phyloP scores from a whole-genome alignment of 2,888 invertebrate genomes.

The Cyrtodaria siliqua region DNA sequence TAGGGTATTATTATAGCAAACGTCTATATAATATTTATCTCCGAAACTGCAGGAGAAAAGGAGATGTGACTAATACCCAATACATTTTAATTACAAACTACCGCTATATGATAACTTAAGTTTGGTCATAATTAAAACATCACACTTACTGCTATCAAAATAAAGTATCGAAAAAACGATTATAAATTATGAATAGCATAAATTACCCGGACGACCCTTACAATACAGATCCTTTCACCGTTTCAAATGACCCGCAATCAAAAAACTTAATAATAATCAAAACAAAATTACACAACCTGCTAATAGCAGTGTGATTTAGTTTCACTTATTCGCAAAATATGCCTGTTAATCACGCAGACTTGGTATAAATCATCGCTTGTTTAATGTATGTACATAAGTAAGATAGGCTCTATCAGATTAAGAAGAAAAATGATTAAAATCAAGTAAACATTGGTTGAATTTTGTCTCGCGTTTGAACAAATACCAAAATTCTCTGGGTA shows the following conservation, averaged over 20 bases:
- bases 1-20: too few relatives aligned
- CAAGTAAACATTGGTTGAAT: conserved; percentile 31
- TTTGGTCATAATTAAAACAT: too few relatives aligned
- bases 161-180: too few relatives aligned
- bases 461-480: conserved; percentile 31
- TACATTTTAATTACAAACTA: conserved; percentile 20
- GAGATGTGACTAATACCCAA: conserved; percentile 32
- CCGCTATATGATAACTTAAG: neutral
- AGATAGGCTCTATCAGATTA: conserved; percentile 53
- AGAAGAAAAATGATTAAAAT: conserved; percentile 34
- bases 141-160: too few relatives aligned
- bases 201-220: too few relatives aligned
- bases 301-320: conserved; percentile 45
- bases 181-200: too few relatives aligned
- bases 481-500: conserved; percentile 1
- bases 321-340: conserved; percentile 36
- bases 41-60: too few relatives aligned
- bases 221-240: too few relatives aligned
- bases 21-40: too few relatives aligned
- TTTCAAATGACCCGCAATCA: neutral
- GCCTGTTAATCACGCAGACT: conserved; percentile 45
- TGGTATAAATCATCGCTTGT: conserved; percentile 51
- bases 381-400: conserved; percentile 49
- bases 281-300: conserved; percentile 10
- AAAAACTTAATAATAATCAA: neutral